Conservation (phyloP, 2,113 vertebrate species). For the Mystacornis crossleyi region DNA sequence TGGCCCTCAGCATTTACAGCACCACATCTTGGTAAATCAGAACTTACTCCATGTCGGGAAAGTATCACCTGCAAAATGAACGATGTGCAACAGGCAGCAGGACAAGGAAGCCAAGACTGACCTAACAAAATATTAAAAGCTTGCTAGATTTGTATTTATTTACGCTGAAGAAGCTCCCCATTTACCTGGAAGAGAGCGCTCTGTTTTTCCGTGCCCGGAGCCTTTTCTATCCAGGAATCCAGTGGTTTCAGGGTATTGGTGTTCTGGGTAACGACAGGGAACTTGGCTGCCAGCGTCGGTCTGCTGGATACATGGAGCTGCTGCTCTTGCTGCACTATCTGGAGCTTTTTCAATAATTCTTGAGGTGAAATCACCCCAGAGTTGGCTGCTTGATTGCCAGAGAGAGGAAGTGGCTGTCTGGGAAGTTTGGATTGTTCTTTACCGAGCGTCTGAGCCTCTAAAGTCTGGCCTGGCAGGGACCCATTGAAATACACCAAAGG, state of each 20-base stretch:
- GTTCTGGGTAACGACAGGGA: conserved; percentile 73
- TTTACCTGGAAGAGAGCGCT: conserved; percentile 82
- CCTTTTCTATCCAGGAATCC: conserved; percentile 70
- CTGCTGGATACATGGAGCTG: conserved; percentile 69
- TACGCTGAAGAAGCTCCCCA: background rate
- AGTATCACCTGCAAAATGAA: background rate
- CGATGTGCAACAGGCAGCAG: rapidly evolving
- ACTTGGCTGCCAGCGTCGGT: conserved; percentile 83
- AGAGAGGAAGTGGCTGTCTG: conserved; percentile 4
- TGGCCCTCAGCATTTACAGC: background rate
- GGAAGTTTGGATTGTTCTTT: conserved; percentile 59
- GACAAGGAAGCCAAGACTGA: background rate
- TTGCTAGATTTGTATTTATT: background rate
- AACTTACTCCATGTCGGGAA: background rate
- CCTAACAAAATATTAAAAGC: background rate
- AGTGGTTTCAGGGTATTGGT: conserved; percentile 7
- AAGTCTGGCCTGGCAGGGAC: conserved; percentile 41
- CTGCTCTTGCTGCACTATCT: conserved; percentile 88
- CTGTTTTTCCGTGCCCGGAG: conserved; percentile 68
- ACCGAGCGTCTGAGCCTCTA: background rate
- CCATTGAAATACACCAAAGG: conserved; percentile 72
- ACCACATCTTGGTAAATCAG: background rate
- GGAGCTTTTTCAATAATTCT: conserved; percentile 88
- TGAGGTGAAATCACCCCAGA: conserved; percentile 83
- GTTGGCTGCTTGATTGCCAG: conserved; percentile 34